A percentile compares a stretch with the other conserved stretches of the same genome.
phyloP scores from a whole-genome alignment of 2,113 vertebrate genomes.

The Lethenteron camtschaticum region DNA sequence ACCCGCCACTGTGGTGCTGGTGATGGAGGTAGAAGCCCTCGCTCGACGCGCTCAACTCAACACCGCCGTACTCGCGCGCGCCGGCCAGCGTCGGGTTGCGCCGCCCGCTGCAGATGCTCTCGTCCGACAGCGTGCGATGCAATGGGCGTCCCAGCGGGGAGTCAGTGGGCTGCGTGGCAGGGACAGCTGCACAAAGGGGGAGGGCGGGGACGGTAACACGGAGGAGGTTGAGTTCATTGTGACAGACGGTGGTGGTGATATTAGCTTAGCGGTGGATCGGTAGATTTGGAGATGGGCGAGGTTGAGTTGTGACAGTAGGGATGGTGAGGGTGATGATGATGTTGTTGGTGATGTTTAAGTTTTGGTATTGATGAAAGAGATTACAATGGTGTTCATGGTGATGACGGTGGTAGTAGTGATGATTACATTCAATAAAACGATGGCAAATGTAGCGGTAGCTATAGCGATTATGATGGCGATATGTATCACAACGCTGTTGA shows the following conservation, averaged over 20 bases:
- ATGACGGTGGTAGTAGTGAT: neutral
- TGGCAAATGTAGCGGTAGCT: neutral
- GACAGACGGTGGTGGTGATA: neutral
- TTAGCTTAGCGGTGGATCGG: neutral
- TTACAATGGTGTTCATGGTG: neutral
- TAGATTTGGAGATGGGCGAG: neutral
- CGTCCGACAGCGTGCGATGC: constrained; percentile 60
- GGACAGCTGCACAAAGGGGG: constrained; percentile 21
- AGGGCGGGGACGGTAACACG: neutral
- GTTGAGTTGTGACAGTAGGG: neutral
- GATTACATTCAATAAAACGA: neutral
- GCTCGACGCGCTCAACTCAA: no score
- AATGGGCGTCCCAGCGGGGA: constrained; percentile 24
- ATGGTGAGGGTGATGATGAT: neutral
- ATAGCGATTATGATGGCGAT: neutral
- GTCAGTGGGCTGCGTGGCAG: constrained; percentile 11
- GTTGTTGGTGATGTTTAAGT: neutral
- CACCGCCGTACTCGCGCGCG: no score
- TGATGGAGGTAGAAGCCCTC: no score
- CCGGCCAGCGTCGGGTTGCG: constrained; percentile 11
- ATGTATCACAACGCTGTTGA: neutral
- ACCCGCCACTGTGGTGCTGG: no score
- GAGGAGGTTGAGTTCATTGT: neutral
- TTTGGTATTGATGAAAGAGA: neutral
- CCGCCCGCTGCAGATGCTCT: constrained; percentile 60